Conservation (phyloP, 2,113 vertebrate species). For the Sphaerodactylus townsendi region DNA sequence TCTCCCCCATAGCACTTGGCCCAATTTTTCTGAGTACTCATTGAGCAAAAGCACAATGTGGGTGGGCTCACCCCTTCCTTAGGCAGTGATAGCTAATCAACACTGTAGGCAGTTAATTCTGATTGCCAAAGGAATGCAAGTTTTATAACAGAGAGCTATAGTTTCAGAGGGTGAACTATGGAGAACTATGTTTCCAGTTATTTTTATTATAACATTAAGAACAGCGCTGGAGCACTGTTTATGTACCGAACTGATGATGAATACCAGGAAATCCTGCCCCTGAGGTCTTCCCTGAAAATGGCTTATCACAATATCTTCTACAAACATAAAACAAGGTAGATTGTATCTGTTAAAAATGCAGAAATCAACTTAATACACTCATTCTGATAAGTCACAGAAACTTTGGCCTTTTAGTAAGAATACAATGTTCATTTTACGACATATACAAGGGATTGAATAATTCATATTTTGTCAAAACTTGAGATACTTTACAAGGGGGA, state of each 20-base stretch:
- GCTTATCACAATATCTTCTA: conserved; percentile 50
- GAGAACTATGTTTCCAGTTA: no score
- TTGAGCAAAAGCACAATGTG: no score
- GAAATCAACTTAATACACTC: background rate
- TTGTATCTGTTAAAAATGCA: background rate
- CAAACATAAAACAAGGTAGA: conserved; percentile 9
- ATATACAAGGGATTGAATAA: background rate
- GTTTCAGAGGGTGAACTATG: no score
- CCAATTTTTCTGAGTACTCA: no score
- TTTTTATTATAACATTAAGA: background rate
- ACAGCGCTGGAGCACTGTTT: conserved; percentile 34
- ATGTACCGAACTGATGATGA: conserved; percentile 47
- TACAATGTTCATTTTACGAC: background rate
- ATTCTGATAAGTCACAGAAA: background rate
- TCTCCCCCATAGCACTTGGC: no score
- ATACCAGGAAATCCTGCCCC: conserved; percentile 70
- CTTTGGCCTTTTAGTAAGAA: background rate
- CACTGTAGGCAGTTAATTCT: background rate
- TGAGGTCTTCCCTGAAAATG: conserved; percentile 34
- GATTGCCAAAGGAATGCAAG: background rate
- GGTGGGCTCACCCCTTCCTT: no score
- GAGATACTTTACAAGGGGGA: background rate
- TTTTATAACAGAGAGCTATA: background rate
- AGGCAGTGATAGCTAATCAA: background rate
- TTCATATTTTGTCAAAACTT: background rate